Evolutionary conservation across 1,140 invertebrate species (phyloP), one percentile per base, ranked within the genome.

Genomic region (Brachionus paranguensis): DNA sequence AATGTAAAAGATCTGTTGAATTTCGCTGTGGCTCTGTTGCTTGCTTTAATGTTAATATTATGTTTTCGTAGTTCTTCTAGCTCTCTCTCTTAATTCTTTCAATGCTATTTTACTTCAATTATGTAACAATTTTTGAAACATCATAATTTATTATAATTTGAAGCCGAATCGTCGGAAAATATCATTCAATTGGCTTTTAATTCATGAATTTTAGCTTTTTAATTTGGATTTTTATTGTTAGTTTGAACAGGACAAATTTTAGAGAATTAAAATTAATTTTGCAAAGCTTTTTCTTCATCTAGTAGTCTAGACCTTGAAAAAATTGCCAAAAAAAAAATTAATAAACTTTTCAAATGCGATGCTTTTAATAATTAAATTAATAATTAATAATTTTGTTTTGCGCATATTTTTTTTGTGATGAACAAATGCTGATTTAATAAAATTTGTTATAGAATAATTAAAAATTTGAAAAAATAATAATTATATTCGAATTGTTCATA

Each of bases 91-190:
- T 72, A 10, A 41, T 20, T 41, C 10, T 43, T 72, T 72, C 68
- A 72, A 72, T 41, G 29, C 37, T 43, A 20, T 72, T 72, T 72
- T 72, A n/a, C 27, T 33, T 33, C 2, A 74, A 74, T 76, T 76
- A 50, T 76, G 41, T 76, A 50, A 50, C 29, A 76, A 76, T 27
- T 74, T 74, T 74, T 74, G 27, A 74, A 74, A 74, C 17, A 43
- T 45, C 70, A 74, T 74, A 74, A 74, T 43, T 74, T 74, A 74
- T 74, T 74, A 74, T 74, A 74, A 74, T 74, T 74, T 74, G 14
- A 41, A 74, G 6, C 3, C 33, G 70, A 74, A 43, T 17, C 70
- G 33, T 60, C 53, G 53, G 53, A 60, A 43, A 43, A 74, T 74
- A 74, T 43, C 33, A 45, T 74, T 74, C n/a, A 68, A 60, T 60